phyloP scores from a whole-genome alignment of 2,797 vertebrate species.

The Pteropus rufus region DNA sequence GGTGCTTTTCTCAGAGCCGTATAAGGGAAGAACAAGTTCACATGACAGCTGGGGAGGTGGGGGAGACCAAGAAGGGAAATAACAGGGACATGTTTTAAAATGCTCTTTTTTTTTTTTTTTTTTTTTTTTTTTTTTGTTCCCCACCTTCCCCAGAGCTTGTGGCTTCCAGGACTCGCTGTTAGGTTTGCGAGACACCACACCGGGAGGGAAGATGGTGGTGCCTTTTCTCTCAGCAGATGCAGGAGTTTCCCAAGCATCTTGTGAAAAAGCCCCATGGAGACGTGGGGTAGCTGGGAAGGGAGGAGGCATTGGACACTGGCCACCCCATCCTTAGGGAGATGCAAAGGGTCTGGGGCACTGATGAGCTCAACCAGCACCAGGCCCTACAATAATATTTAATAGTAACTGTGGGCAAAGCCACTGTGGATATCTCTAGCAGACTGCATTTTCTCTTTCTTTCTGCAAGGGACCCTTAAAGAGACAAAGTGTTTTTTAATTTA shows the following conservation, averaged over 20 bases:
- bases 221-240: background rate
- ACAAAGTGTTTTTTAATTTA: background rate
- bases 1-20: constrained; percentile 25
- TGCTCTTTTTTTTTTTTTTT: background rate
- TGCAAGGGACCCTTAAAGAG: background rate
- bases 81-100: background rate
- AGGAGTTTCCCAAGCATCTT: background rate
- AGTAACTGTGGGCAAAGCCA: background rate
- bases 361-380: background rate
- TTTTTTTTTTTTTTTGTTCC: background rate
- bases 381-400: background rate
- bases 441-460: background rate
- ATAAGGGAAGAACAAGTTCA: constrained; percentile 12
- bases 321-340: background rate
- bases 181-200: background rate
- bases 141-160: background rate
- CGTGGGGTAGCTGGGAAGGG: too few relatives aligned
- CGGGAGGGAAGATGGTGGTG: background rate
- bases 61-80: background rate
- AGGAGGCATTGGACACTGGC: too few relatives aligned
- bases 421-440: background rate
- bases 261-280: background rate
- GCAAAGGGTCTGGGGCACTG: background rate
- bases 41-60: background rate
- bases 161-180: background rate